A percentile compares a stretch with the other conserved stretches of the same genome.
phyloP scores from a whole-genome alignment of 2,797 vertebrate genomes.

The Diglossa cyanea region DNA sequence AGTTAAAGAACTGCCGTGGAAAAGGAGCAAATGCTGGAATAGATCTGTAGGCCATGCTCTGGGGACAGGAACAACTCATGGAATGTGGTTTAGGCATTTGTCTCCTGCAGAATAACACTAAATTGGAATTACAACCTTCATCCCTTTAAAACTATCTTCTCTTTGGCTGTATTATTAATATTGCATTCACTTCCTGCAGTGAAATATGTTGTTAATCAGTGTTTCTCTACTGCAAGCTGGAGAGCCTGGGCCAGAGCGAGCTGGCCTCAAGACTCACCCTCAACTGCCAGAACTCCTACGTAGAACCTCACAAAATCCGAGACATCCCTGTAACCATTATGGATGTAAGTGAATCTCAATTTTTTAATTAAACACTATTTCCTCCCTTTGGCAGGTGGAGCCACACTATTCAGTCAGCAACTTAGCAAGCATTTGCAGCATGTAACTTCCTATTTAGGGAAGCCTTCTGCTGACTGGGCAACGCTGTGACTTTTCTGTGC shows the following conservation, averaged over 20 bases:
- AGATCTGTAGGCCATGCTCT: not conserved
- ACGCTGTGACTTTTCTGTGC: not conserved
- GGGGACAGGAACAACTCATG: not conserved
- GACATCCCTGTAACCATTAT: conserved; percentile 94
- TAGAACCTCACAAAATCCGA: conserved; percentile 97
- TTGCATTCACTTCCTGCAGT: not conserved
- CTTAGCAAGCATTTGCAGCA: not conserved
- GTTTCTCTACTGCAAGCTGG: conserved; percentile 79
- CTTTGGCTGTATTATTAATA: not conserved
- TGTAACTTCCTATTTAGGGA: not conserved
- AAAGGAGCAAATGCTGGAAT: not conserved
- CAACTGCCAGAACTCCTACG: conserved; percentile 98
- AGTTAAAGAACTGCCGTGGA: not conserved
- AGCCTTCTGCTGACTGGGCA: not conserved
- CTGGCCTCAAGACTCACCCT: conserved; percentile 94
- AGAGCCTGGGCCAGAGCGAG: conserved; percentile 93
- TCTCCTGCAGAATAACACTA: not conserved
- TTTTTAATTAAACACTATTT: not conserved
- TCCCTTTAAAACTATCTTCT: not conserved
- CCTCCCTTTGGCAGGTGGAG: not conserved
- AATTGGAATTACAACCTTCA: not conserved
- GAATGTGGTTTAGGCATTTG: not conserved
- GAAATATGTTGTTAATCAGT: not conserved
- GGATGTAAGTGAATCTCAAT: conserved; percentile 83
- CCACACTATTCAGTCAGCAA: not conserved